phyloP scores from a whole-genome alignment of 2,113 vertebrate species.

The Lepidothrix coronata region DNA sequence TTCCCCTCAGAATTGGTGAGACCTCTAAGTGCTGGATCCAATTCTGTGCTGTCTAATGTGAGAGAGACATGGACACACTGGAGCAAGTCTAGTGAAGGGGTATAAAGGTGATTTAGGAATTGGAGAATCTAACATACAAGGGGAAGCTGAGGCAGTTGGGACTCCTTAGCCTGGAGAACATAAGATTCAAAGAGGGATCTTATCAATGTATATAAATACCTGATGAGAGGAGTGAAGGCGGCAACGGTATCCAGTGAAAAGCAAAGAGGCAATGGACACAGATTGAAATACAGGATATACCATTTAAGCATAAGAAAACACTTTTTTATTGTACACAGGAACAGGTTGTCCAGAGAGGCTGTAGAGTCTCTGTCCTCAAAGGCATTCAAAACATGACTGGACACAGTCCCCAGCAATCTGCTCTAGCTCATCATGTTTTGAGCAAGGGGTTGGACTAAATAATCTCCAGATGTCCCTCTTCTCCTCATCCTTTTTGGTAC shows the following conservation, averaged over 20 bases:
- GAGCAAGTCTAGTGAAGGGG: neutral
- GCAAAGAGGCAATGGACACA: neutral
- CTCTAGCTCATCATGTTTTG: neutral
- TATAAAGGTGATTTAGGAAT: neutral
- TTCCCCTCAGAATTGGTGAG: neutral
- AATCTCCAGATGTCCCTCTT: neutral
- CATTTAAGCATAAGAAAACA: neutral
- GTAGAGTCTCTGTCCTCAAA: neutral
- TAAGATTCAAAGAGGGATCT: neutral
- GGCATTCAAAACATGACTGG: neutral
- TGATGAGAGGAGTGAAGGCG: neutral
- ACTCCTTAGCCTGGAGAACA: neutral
- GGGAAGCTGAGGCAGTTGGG: neutral
- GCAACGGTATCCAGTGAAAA: neutral
- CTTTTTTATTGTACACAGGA: neutral
- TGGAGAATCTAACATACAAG: neutral
- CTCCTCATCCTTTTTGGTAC: neutral
- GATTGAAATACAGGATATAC: neutral
- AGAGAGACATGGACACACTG: neutral
- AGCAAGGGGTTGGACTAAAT: neutral
- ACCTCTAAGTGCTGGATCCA: accelerated
- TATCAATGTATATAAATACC: neutral
- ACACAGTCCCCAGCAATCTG: neutral
- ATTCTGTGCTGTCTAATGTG: neutral
- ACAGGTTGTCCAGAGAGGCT: neutral